Evolutionary conservation across 2,797 vertebrate genomes (phyloP), one percentile per base, ranked within the genome.

Genomic region (Catostomus latipinnis): DNA sequence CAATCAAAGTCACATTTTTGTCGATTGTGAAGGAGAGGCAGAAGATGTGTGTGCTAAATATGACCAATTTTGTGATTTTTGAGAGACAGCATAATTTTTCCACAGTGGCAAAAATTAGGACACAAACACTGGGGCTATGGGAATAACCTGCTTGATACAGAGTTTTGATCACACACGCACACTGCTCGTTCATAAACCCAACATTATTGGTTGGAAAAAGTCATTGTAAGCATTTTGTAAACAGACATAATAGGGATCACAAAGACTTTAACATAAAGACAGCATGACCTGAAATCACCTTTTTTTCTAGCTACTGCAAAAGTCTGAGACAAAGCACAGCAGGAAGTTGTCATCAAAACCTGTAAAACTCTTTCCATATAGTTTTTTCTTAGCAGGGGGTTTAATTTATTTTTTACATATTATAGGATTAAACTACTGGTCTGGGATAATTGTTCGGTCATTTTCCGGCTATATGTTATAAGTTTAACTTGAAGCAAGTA

Each of bases 131-230:
- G 49, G 76, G 53, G 79, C 49, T 81, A 71, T 67, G 82, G 82
- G 76, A 85, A 83, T 81, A 85, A 85, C 71, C 76, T 81, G 61
- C 74, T 65, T 72, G 16, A 67, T 62, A 67, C 50, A 14, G 16
- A 65, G 18, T 8, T 49, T 66, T 71, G 48, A 73, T 49, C 14
- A 5, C 43, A 43, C 66, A n/a, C 18, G 7, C 68, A 46, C 63
- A 6, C 50, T 34, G 9, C 45, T 34, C 6, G 62, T 56, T 66
- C 34, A 63, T 53, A 12, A 6, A 16, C 34, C 16, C 14, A 8
- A 8, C 6, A 56, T 43, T 43, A n/a, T 8, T 14, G 53, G 9
- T 68, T 8, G 46, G 5, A 60, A 60, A 68, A 67, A 14, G 3
- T 50, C 34, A 68, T 13, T 50, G 12, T 11, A 52, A 69, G 46